These are phyloP conservation scores for Acrobasis suavella DNA, from an alignment of 2,888 invertebrate genomes.

Conservation along the genomic window DNA sequence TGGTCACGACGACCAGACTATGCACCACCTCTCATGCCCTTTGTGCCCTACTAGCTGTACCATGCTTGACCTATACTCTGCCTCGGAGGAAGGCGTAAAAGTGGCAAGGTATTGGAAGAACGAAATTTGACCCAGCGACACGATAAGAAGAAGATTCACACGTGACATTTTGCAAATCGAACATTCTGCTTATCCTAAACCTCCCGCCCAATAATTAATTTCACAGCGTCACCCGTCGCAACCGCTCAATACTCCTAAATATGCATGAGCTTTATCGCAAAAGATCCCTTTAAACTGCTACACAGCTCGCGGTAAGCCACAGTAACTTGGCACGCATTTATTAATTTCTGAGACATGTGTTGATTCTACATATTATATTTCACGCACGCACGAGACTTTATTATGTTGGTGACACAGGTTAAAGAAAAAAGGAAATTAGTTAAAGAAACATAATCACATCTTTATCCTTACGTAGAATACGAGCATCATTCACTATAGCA, in stretches of 20 bases:
- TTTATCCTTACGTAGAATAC: too few species aligned
- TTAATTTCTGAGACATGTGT: constrained; percentile 10
- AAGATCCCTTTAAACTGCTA: constrained; percentile 17
- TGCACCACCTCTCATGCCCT: too few species aligned
- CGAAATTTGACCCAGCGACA: too few species aligned
- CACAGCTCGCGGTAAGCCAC: constrained; percentile 1
- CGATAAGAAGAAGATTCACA: too few species aligned
- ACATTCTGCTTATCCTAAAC: too few species aligned
- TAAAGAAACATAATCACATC: not conserved
- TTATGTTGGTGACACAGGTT: not conserved
- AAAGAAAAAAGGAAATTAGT: not conserved
- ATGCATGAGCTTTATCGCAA: constrained; percentile 8
- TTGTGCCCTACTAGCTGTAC: too few species aligned
- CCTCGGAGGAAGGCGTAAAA: too few species aligned
- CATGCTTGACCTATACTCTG: too few species aligned
- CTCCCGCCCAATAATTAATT: not conserved
- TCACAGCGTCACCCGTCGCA: not conserved
- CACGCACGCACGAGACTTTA: constrained; percentile 2
- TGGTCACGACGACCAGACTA: too few species aligned
- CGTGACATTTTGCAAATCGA: too few species aligned
- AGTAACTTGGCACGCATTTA: constrained; percentile 15
- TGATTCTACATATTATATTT: constrained; percentile 4
- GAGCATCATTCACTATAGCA: too few species aligned
- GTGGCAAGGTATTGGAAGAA: too few species aligned
- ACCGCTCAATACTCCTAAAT: constrained; percentile 6